Conservation (phyloP, 2,113 vertebrate species). For the Atractosteus spatula region DNA sequence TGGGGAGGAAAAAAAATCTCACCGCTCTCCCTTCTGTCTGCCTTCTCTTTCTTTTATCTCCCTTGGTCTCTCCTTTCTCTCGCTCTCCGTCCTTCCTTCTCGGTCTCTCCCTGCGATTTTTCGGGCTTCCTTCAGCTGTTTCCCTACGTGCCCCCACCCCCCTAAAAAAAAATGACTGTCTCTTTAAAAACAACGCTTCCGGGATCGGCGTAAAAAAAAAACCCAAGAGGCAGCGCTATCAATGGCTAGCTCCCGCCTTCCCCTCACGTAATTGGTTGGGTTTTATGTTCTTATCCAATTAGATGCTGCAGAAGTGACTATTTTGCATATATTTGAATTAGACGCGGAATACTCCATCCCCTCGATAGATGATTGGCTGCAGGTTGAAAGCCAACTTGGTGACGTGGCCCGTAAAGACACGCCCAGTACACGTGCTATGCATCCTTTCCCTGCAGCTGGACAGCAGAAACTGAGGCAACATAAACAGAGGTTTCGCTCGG, state of each 20-base stretch:
- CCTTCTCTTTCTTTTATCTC: slow-evolving; percentile 5
- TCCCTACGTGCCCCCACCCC: slow-evolving; percentile 29
- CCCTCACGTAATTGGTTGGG: slow-evolving; percentile 58
- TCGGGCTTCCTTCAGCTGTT: background rate
- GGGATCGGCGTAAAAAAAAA: slow-evolving; percentile 46
- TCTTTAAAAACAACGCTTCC: slow-evolving; percentile 67
- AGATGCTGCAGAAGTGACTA: background rate
- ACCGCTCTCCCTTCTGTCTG: background rate
- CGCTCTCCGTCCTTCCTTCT: background rate
- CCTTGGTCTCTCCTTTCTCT: background rate
- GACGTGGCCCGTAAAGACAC: slow-evolving; percentile 24
- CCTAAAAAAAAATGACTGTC: slow-evolving; percentile 43
- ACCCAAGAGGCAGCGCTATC: slow-evolving; percentile 44
- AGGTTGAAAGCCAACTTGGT: background rate
- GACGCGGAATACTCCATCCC: slow-evolving; percentile 5
- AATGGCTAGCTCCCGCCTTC: slow-evolving; percentile 58
- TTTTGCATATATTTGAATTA: slow-evolving; percentile 34
- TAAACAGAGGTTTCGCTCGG: too few species aligned
- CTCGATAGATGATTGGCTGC: slow-evolving; percentile 38
- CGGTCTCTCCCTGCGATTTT: slow-evolving; percentile 10
- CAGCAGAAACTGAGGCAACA: too few species aligned
- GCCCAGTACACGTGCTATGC: slow-evolving; percentile 71
- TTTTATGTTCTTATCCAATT: slow-evolving; percentile 34
- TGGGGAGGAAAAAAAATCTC: background rate
- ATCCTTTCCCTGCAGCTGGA: slow-evolving; percentile 6